phyloP scores from a whole-genome alignment of 2,797 vertebrate species.

The Margarornis squamiger region DNA sequence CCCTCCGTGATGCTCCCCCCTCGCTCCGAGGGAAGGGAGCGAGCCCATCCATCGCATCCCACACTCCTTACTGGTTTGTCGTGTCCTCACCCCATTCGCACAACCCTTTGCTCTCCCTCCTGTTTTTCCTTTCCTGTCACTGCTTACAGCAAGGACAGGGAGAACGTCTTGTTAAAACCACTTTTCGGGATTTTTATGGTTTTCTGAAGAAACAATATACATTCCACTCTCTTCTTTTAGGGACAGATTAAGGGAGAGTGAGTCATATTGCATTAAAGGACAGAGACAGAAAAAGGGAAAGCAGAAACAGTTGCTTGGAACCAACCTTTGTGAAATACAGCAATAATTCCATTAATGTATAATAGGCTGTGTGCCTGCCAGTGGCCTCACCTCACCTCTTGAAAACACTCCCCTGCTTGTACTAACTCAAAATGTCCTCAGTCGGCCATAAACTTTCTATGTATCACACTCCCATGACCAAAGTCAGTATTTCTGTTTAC shows the following conservation, averaged over 20 bases:
- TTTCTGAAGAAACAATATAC: accelerated
- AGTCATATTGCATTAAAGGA: accelerated
- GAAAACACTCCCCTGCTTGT: background rate
- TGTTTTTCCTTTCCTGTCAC: no score
- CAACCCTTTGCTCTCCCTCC: background rate
- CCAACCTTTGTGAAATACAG: background rate
- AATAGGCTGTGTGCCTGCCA: accelerated
- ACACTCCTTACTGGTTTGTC: accelerated
- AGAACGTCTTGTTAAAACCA: background rate
- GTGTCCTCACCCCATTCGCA: accelerated
- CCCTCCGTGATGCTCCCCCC: accelerated
- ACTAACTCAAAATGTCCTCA: background rate
- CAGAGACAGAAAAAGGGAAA: background rate
- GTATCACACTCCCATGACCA: background rate
- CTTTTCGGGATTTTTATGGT: accelerated
- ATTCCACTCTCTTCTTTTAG: background rate
- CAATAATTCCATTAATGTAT: no score
- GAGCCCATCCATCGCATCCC: no score
- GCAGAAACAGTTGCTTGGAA: background rate
- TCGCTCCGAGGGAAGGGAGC: background rate
- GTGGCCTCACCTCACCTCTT: accelerated
- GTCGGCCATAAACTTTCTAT: background rate
- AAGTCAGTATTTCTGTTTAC: background rate
- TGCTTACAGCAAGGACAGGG: background rate
- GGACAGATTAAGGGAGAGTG: no score